Evolutionary conservation across 1,140 invertebrate species (phyloP), one percentile per base, ranked within the genome.

Genomic region (Drepana arcuata): DNA sequence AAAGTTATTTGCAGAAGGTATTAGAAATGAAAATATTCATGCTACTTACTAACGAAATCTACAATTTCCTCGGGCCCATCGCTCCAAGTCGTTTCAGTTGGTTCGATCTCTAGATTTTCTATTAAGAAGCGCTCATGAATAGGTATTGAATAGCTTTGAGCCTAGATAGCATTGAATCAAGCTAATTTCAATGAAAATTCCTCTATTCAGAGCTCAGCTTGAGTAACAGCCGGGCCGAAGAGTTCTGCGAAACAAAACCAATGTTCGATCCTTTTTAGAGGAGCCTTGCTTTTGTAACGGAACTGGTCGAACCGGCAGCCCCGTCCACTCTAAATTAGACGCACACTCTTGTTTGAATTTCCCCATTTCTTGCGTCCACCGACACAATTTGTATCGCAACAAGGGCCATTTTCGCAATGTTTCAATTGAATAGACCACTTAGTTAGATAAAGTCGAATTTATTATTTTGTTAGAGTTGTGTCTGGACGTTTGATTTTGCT

Each of bases 371-470:
- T 66, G 48, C 51, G 49, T 51, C 48, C 55, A 47, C 48, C 54
- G 38, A 46, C 55, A 79, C 60, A 77, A 79, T 70, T 79, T 75
- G 71, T 75, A 74, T 55, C 52, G 62, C 63, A 68, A 74, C 60
- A 51, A 66, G 57, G 56, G 36, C 43, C 36, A 64, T 64, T 78
- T 78, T 75, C 68, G 64, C 69, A 78, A 78, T 64, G 60, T 70
- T 70, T 64, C 64, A 64, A 71, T 73, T 69, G 61, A 71, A 73
- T 74, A 50, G 59, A 56, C 57, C 70, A 68, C 60, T 71, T 67
- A 73, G 52, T 52, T 45, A 63, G 67, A 65, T 72, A 68, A 61
- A 59, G 46, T 49, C 31, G 34, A 57, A 68, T 72, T 68, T 72
- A 72, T 75, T 66, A 59, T 75, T 61, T 59, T 41, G 48, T 48